phyloP scores from a whole-genome alignment of 2,113 vertebrate genomes.

The Hassar affinis region DNA sequence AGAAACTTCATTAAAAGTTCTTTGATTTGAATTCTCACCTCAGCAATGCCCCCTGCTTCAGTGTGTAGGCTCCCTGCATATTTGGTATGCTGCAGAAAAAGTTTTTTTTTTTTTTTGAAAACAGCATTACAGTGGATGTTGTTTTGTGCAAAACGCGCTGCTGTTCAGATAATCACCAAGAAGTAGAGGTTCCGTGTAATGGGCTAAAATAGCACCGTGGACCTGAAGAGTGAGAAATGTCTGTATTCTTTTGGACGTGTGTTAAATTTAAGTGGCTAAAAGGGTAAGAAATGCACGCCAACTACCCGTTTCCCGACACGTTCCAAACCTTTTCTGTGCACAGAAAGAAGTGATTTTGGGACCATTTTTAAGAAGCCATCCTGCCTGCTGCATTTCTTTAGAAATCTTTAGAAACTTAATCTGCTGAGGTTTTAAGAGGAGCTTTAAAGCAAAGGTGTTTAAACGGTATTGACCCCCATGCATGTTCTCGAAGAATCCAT shows the following conservation, averaged over 20 bases:
- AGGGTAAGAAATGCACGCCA: conserved; percentile 16
- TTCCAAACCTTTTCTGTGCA: neutral
- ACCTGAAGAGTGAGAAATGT: neutral
- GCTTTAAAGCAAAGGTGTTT: neutral
- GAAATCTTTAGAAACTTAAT: neutral
- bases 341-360: neutral
- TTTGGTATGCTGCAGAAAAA: conserved; percentile 10
- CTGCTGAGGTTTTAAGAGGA: neutral
- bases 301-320: neutral
- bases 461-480: neutral
- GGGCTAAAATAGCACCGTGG: neutral
- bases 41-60: neutral
- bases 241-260: neutral
- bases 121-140: neutral
- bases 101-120: neutral
- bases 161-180: conserved; percentile 1
- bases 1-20: conserved; percentile 52
- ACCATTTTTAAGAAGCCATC: neutral
- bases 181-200: neutral
- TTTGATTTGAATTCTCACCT: conserved; percentile 25
- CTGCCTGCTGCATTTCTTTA: neutral
- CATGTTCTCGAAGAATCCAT: neutral
- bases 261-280: conserved; percentile 2
- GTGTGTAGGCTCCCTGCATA: neutral
- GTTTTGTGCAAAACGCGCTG: conserved; percentile 4